A percentile compares a stretch with the other conserved stretches of the same genome.
Conservation (phyloP, 2,113 vertebrate genomes). For the Actinemys pallida region DNA sequence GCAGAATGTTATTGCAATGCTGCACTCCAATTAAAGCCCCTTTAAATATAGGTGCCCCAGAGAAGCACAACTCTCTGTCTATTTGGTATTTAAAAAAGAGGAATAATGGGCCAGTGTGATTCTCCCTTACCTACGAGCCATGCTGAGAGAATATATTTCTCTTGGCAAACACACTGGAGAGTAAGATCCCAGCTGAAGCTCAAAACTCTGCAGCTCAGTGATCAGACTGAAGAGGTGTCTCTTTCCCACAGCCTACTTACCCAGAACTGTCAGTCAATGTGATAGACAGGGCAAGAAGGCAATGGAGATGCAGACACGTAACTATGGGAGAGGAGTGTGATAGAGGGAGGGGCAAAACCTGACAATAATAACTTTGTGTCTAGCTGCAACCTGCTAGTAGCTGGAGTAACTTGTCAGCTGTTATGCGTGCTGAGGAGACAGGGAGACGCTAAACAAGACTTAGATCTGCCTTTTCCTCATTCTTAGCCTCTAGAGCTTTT, state of each 20-base stretch:
- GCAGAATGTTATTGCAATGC: not conserved
- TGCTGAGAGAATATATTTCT: not conserved
- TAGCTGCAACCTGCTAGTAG: not conserved
- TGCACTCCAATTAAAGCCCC: not conserved
- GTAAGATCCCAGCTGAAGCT: not conserved
- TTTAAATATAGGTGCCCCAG: not conserved
- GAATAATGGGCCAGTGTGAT: not conserved
- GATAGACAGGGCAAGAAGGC: not conserved
- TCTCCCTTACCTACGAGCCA: conserved; percentile 48
- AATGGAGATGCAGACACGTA: not conserved
- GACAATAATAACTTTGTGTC: not conserved
- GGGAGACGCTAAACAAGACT: not conserved
- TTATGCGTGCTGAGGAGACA: not conserved
- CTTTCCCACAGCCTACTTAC: accelerated
- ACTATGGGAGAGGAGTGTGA: not conserved
- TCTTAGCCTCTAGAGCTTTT: not conserved
- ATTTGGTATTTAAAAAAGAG: accelerated
- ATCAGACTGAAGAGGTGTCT: not conserved
- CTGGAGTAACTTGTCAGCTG: accelerated
- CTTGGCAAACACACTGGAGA: not conserved
- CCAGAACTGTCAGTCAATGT: not conserved
- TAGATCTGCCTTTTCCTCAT: not conserved
- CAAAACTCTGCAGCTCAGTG: not conserved
- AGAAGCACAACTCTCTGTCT: not conserved
- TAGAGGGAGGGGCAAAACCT: not conserved